phyloP scores from a whole-genome alignment of 2,888 invertebrate species.

The Gisinianus flammeolus region DNA sequence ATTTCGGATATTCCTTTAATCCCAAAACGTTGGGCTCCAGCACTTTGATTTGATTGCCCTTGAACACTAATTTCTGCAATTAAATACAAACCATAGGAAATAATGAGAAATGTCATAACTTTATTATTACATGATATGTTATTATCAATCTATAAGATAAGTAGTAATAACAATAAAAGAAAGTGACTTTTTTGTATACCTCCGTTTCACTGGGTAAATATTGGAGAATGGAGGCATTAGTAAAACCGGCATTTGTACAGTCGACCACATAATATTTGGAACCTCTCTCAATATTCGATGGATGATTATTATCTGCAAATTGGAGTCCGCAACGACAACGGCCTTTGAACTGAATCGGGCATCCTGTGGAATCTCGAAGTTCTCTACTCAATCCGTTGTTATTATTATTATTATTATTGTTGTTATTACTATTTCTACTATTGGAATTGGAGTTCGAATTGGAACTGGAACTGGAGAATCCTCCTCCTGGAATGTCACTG shows the following conservation, averaged over 20 bases:
- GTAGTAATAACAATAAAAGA: background rate
- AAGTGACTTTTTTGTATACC: conserved; percentile 58
- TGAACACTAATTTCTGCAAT: conserved; percentile 71
- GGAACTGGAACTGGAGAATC: too few relatives aligned
- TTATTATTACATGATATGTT: background rate
- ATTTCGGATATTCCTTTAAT: conserved; percentile 66
- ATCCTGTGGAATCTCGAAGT: background rate
- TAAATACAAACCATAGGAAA: conserved; percentile 13
- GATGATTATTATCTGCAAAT: background rate
- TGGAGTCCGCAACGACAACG: conserved; percentile 21
- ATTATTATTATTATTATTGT: conserved; percentile 17
- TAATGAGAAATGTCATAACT: background rate
- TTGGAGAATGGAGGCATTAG: conserved; percentile 67
- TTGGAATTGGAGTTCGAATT: background rate
- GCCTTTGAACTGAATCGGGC: conserved; percentile 23
- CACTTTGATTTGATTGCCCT: conserved; percentile 71
- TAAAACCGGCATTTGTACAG: conserved; percentile 72
- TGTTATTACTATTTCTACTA: background rate
- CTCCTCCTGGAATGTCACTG: background rate
- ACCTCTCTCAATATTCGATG: conserved; percentile 62
- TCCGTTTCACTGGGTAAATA: conserved; percentile 71
- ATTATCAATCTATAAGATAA: background rate
- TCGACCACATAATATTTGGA: conserved; percentile 65
- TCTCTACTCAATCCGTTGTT: background rate
- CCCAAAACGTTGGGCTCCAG: conserved; percentile 77